Conservation (phyloP, 1,140 invertebrate genomes). For the Apis cerana region DNA sequence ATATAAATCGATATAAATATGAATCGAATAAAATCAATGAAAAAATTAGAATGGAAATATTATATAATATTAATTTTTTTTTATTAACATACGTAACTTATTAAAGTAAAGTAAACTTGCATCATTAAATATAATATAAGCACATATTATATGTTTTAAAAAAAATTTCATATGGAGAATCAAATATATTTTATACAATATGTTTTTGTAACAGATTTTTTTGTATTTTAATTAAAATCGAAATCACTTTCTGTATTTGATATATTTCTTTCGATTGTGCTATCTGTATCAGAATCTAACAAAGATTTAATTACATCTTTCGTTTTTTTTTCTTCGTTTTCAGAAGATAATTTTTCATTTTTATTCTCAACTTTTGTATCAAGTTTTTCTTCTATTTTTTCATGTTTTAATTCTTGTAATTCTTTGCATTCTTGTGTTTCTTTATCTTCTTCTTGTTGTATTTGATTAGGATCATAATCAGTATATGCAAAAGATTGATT, state of each 20-base stretch:
- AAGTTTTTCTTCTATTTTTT: conserved; percentile 18
- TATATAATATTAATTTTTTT: neutral
- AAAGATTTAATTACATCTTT: conserved; percentile 72
- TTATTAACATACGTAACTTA: neutral
- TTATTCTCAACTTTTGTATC: neutral
- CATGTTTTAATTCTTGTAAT: neutral
- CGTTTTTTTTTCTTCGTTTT: conserved; percentile 55
- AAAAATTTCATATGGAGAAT: neutral
- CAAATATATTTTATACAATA: neutral
- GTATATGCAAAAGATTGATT: conserved; percentile 21
- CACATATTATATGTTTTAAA: neutral
- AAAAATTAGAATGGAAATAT: neutral
- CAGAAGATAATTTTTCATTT: neutral
- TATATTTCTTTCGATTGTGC: conserved; percentile 75
- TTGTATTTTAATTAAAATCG: conserved; percentile 73
- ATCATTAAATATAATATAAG: neutral
- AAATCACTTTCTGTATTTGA: conserved; percentile 79
- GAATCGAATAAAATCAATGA: neutral
- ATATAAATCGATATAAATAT: too few species aligned
- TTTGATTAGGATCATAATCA: conserved; percentile 54
- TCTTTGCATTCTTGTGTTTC: neutral
- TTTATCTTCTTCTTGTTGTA: conserved; percentile 27
- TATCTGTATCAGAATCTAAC: conserved; percentile 78
- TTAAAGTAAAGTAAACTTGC: conserved; percentile 16
- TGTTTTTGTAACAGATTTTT: too few species aligned